Percentiles rank a stretch among this genome's conserved stretches.
Conservation (phyloP, 2,888 invertebrate genomes). For the Serrognathus titanus region DNA sequence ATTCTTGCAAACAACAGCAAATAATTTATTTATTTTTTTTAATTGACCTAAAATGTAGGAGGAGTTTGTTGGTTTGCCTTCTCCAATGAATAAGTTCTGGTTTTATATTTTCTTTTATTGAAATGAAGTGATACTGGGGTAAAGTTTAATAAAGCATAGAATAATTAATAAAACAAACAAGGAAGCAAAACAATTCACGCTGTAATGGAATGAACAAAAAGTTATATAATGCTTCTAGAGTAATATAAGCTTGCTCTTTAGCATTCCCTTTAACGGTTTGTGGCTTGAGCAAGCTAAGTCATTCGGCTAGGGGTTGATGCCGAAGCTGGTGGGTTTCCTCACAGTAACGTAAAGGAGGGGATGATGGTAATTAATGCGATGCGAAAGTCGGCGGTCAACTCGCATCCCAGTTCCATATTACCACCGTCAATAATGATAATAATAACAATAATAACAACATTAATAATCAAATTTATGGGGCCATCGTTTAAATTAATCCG, state of each 20-base stretch:
- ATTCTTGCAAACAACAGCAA: too few species aligned
- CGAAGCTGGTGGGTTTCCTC: conserved; percentile 1
- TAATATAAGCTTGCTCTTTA: conserved; percentile 32
- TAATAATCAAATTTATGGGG: too few species aligned
- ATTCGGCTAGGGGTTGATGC: conserved; percentile 29
- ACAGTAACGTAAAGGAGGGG: conserved; percentile 12
- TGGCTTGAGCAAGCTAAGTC: conserved; percentile 32
- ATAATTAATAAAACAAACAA: conserved; percentile 30
- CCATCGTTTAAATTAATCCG: too few species aligned
- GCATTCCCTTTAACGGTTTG: conserved; percentile 35
- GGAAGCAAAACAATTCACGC: conserved; percentile 22
- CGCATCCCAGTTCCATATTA: conserved; percentile 22
- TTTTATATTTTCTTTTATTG: too few species aligned
- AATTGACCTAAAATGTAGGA: too few species aligned
- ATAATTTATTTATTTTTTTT: too few species aligned
- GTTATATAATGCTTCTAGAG: conserved; percentile 25
- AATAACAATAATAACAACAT: too few species aligned
- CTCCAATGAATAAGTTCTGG: too few species aligned
- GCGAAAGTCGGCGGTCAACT: conserved; percentile 31
- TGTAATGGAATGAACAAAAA: conserved; percentile 27
- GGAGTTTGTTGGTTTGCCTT: too few species aligned
- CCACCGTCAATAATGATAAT: too few species aligned
- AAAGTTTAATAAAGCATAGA: conserved; percentile 9
- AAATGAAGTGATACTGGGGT: background rate
- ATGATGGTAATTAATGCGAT: conserved; percentile 33